Evolutionary conservation across 2,113 vertebrate genomes (phyloP).

Genomic region (Anhinga anhinga): DNA sequence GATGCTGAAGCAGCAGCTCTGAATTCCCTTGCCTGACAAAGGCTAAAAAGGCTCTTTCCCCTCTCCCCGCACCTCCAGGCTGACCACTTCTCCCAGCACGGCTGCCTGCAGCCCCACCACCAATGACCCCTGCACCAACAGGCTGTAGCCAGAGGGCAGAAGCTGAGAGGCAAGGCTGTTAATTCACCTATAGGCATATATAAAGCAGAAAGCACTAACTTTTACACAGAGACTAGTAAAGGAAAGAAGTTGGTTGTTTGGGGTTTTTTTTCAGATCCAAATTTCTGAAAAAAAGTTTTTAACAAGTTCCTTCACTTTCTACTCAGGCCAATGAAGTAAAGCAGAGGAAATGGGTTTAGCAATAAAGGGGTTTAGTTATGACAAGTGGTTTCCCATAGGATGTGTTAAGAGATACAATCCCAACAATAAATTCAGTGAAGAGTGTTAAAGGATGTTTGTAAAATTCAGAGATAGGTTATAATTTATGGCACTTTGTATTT

Average conservation of each 20-base stretch:
- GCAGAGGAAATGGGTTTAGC: background rate
- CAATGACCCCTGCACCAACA: rapidly evolving
- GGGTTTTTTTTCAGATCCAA: too few relatives aligned
- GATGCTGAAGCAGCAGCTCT: background rate
- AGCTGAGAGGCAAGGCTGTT: background rate
- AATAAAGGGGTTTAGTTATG: background rate
- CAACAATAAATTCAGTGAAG: background rate
- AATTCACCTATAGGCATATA: background rate
- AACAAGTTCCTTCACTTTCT: background rate
- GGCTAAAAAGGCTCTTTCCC: background rate
- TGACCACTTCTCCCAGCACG: background rate
- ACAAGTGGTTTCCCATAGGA: background rate
- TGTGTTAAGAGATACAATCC: background rate
- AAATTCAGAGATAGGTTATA: background rate
- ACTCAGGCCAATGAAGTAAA: background rate
- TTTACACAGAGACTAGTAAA: background rate
- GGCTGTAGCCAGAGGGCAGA: background rate
- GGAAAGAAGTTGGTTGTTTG: background rate
- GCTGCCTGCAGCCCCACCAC: background rate
- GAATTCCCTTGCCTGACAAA: background rate
- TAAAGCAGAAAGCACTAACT: background rate
- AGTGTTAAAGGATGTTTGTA: background rate
- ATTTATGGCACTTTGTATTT: background rate
- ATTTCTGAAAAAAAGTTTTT: background rate
- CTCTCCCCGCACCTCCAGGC: background rate